Evolutionary conservation across 2,113 vertebrate genomes (phyloP), one percentile per base, ranked within the genome.

Genomic region (Dipodomys merriami): DNA sequence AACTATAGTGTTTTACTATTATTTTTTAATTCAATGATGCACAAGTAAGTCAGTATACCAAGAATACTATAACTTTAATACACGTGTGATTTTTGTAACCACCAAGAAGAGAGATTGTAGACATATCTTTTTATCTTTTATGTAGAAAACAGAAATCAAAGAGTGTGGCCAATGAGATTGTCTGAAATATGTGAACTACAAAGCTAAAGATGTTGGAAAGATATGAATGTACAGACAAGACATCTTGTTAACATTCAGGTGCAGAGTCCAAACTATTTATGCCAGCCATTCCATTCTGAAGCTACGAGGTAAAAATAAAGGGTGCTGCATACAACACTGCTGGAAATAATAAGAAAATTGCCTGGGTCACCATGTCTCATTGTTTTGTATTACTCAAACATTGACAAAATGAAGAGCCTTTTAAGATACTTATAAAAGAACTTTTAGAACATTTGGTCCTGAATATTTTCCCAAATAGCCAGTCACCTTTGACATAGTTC

Each of bases 401-500:
- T 7, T 74, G n/a, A 73, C 71, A 79, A 86, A 91, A 89, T 76
- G 3, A 85, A 19, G 10, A 82, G 87, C 25, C 39, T 53, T 4
- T 6, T 35, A 87, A 29, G 33, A 79, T 49, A 83, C 62, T 91
- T 94, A 67, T 79, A 22, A 82, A 93, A 86, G 15, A 77, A 68
- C 62, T 77, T 86, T 90, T 49, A 93, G 44, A 92, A 65, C 30
- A 84, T 67, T 20, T 69, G 29, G 22, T 91, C 18, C 20, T 83
- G 92, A 74, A 72, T 85, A 68, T 57, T 84, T 87, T 87, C 86
- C 30, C 30, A 93, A 96, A 62, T 57, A 88, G 4, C n/a, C 83
- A 78, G 22, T 92, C 83, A 87, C 94, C 85, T 96, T 91, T 94
- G 84, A 84, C 65, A 90, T 85, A 53, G 13, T 88, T 94, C 91